phyloP scores from a whole-genome alignment of 2,888 invertebrate species.

The Drosophila flavopinicola region DNA sequence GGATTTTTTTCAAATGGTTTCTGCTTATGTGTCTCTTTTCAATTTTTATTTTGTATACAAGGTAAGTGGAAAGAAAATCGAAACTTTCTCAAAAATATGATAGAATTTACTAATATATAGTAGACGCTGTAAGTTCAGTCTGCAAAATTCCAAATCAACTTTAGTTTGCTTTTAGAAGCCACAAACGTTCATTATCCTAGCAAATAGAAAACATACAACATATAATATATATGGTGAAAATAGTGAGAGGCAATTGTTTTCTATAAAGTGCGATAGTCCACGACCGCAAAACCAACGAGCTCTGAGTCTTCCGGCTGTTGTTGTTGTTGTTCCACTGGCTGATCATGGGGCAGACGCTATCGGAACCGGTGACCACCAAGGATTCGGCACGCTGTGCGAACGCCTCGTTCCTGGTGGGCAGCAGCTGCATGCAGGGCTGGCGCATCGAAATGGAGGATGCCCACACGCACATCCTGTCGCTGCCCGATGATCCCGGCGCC shows the following conservation, averaged over 20 bases:
- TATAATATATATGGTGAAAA: slow-evolving; percentile 1
- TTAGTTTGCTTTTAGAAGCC: slow-evolving; percentile 1
- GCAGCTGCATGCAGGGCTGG: slow-evolving; percentile 99
- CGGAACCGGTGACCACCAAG: slow-evolving; percentile 97
- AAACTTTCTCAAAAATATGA: too few relatives aligned
- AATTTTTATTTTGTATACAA: too few relatives aligned
- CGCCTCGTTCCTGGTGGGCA: slow-evolving; percentile 89
- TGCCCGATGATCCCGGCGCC: slow-evolving; percentile 96
- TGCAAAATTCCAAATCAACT: slow-evolving; percentile 34
- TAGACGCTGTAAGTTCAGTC: slow-evolving; percentile 40
- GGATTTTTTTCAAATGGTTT: too few relatives aligned
- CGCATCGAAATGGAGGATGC: slow-evolving; percentile 99
- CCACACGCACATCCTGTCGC: slow-evolving; percentile 96
- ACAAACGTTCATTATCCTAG: slow-evolving; percentile 12
- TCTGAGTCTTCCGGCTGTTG: too few relatives aligned
- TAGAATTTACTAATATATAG: slow-evolving; percentile 53
- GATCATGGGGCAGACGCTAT: slow-evolving; percentile 97
- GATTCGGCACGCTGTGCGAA: slow-evolving; percentile 93
- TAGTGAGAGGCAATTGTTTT: slow-evolving; percentile 3
- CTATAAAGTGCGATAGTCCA: slow-evolving; percentile 12
- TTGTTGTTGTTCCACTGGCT: slow-evolving; percentile 20
- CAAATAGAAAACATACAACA: slow-evolving; percentile 1
- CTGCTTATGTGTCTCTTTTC: too few relatives aligned
- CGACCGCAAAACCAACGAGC: too few relatives aligned
- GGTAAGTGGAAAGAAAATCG: too few relatives aligned